Evolutionary conservation across 2,797 vertebrate species (phyloP), one percentile per base, ranked within the genome.

Genomic region (Sebastes iracundus): DNA sequence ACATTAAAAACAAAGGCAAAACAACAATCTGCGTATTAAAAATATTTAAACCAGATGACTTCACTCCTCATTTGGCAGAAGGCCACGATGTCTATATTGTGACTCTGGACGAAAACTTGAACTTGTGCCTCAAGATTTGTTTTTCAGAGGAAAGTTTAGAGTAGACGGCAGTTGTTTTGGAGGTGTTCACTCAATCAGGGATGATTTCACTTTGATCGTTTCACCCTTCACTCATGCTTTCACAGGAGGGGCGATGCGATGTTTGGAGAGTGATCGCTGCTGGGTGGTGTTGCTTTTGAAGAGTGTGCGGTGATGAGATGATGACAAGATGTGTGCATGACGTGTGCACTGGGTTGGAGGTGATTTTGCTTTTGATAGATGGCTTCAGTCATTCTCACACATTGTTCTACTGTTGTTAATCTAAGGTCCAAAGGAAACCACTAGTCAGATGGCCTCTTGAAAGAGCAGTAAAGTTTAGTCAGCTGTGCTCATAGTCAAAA

Each of bases 171-270:
- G 80, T 78, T 91, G 84, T 91, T 93, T 87, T 89, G 75, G 82
- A 83, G 75, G 64, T 84, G 77, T 84, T 87, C 78, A 73, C 52
- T 93, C 74, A 90, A 75, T 82, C 84, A 86, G 81, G 74, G 82
- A 88, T 76, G 67, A 85, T 90, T 87, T 69, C 16, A 42, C 92
- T 94, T 94, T 89, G 86, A 93, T 89, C 75, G 12, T 58, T 76
- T 90, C 83, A 82, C 35, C 80, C 83, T 72, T 90, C 79, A 35
- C 77, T 85, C 81, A 77, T 30, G 75, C 72, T 87, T 87, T 85
- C 72, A 80, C 76, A 22, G 49, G 38, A 25, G 72, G 59, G n/a
- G 82, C 46, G 62, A 82, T 70, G 88, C 72, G 63, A 88, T 86
- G 86, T 93, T 88, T 85, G 80, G 88, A 77, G 86, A 86, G 83